phyloP scores from a whole-genome alignment of 1,140 invertebrate genomes.

The Zeugodacus cucurbitae region DNA sequence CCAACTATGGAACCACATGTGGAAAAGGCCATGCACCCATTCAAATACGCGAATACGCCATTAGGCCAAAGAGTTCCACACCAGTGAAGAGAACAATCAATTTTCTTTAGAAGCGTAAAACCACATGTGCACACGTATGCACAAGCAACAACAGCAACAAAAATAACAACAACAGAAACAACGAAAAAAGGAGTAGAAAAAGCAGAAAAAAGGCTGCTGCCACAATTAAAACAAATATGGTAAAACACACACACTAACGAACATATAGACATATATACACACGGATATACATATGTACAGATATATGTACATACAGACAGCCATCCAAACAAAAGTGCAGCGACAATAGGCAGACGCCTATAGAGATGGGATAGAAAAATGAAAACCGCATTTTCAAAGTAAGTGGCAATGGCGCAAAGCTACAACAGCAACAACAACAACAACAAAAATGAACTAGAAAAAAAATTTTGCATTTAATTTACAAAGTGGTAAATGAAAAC shows the following conservation, averaged over 20 bases:
- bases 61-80: slow-evolving; percentile 31
- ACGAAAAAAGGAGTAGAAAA: not conserved
- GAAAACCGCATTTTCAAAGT: slow-evolving; percentile 25
- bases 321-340: not conserved
- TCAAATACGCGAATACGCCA: slow-evolving; percentile 1
- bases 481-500: slow-evolving; percentile 23
- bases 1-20: not conserved
- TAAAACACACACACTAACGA: not conserved
- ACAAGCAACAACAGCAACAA: not conserved
- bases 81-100: slow-evolving; percentile 21
- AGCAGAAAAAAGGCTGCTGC: not conserved
- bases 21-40: slow-evolving; percentile 27
- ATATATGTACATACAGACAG: too few species aligned
- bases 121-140: slow-evolving; percentile 32
- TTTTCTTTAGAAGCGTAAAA: slow-evolving; percentile 38
- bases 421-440: not conserved
- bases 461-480: slow-evolving; percentile 32
- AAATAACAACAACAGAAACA: not conserved
- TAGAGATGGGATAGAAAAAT: slow-evolving; percentile 9
- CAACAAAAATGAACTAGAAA: not conserved
- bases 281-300: too few species aligned
- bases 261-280: not conserved
- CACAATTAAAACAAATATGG: not conserved
- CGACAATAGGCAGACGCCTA: not conserved
- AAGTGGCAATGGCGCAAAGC: not conserved